Evolutionary conservation across 2,113 vertebrate species (phyloP).

Genomic region (Myotis davidii): DNA sequence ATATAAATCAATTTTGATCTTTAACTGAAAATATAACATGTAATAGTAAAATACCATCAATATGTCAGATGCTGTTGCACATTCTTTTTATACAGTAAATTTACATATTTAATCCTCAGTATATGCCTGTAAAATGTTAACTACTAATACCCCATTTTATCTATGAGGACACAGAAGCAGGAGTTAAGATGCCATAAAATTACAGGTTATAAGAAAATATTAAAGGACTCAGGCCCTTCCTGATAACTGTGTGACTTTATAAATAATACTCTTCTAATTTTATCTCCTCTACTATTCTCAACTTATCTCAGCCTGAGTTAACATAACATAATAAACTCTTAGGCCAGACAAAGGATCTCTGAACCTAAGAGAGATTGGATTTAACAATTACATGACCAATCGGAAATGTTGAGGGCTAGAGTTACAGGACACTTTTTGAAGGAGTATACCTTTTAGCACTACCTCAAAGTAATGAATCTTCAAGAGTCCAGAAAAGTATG

Average conservation of each 20-base stretch:
- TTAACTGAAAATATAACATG: neutral
- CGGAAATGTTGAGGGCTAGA: neutral
- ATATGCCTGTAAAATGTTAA: neutral
- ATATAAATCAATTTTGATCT: neutral
- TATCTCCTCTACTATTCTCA: neutral
- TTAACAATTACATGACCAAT: neutral
- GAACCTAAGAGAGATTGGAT: neutral
- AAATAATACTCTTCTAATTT: neutral
- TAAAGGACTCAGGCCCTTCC: neutral
- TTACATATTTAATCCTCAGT: neutral
- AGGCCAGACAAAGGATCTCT: neutral
- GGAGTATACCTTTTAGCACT: neutral
- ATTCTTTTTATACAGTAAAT: neutral
- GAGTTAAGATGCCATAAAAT: neutral
- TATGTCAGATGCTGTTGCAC: neutral
- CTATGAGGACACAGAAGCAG: neutral
- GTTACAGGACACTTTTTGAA: conserved; percentile 18
- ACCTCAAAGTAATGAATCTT: conserved; percentile 47
- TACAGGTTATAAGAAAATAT: neutral
- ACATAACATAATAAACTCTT: neutral
- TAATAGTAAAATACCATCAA: neutral
- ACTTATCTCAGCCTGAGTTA: neutral
- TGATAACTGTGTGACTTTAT: neutral
- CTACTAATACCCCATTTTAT: neutral
- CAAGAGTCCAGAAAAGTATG: neutral